Evolutionary conservation across 2,113 vertebrate species (phyloP).

Genomic region (Entelurus aequoreus): DNA sequence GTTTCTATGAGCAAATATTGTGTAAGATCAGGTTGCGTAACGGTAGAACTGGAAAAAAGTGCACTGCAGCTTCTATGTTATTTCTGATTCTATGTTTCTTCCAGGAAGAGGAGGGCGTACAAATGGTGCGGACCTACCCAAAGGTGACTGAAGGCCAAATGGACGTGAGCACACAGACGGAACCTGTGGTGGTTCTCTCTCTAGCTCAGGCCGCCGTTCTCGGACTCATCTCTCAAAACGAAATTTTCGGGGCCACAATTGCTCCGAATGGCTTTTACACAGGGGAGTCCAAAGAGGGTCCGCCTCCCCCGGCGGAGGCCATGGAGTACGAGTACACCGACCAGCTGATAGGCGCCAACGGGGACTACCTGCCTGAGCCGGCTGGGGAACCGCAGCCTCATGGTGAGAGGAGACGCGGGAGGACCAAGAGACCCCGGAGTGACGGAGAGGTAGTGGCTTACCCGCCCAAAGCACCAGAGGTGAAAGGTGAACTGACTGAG

Average conservation of each 20-base stretch:
- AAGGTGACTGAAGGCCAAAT: slow-evolving; percentile 79
- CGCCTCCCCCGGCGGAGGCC: slow-evolving; percentile 59
- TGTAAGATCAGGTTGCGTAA: slow-evolving; percentile 29
- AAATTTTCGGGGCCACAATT: slow-evolving; percentile 90
- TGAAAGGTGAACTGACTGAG: slow-evolving; percentile 66
- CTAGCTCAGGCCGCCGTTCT: slow-evolving; percentile 91
- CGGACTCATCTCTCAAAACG: slow-evolving; percentile 92
- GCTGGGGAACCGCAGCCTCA: slow-evolving; percentile 47
- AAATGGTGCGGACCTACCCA: slow-evolving; percentile 59
- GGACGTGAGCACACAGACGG: slow-evolving; percentile 91
- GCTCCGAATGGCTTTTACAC: slow-evolving; percentile 86
- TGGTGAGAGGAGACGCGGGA: slow-evolving; percentile 57
- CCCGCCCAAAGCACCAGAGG: slow-evolving; percentile 35
- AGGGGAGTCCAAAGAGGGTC: slow-evolving; percentile 66
- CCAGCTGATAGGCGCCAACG: slow-evolving; percentile 76
- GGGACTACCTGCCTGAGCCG: slow-evolving; percentile 73
- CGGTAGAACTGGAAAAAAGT: background rate
- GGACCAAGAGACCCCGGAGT: slow-evolving; percentile 66
- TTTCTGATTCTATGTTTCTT: slow-evolving; percentile 20
- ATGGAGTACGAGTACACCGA: slow-evolving; percentile 72
- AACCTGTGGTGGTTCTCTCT: slow-evolving; percentile 93
- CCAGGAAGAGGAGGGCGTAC: slow-evolving; percentile 58
- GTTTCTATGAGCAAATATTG: slow-evolving; percentile 29
- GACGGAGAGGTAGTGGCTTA: slow-evolving; percentile 44
- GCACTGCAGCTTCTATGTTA: background rate